Percentiles rank a stretch among this genome's conserved stretches.
phyloP scores from a whole-genome alignment of 2,888 invertebrate species.

The Orthosia incerta region DNA sequence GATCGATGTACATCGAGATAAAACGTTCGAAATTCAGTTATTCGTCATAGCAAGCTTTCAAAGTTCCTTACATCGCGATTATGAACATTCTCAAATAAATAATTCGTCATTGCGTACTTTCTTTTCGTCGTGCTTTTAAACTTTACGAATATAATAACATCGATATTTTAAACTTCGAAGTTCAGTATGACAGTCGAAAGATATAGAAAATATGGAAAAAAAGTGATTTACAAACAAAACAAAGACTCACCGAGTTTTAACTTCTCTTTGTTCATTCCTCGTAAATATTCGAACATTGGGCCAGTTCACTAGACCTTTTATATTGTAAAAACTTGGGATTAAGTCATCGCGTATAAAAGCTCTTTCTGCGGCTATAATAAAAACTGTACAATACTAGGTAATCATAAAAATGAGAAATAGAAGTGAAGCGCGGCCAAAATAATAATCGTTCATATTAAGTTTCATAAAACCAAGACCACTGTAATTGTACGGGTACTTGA shows the following conservation, averaged over 20 bases:
- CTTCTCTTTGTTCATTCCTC: slow-evolving; percentile 24
- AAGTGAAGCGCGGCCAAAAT: slow-evolving; percentile 70
- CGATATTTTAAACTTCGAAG: too few species aligned
- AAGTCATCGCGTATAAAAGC: slow-evolving; percentile 50
- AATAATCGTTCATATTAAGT: slow-evolving; percentile 71
- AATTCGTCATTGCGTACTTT: too few species aligned
- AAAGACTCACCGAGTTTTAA: slow-evolving; percentile 16
- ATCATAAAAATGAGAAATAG: slow-evolving; percentile 72
- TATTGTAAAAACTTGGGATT: slow-evolving; percentile 40
- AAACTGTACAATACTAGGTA: slow-evolving; percentile 71
- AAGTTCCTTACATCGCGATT: too few species aligned
- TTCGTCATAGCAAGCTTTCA: too few species aligned
- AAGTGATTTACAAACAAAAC: slow-evolving; percentile 1
- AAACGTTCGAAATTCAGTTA: too few species aligned
- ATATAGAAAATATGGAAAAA: neutral
- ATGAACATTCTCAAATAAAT: too few species aligned
- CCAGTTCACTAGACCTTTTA: slow-evolving; percentile 36
- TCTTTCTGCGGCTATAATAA: slow-evolving; percentile 64
- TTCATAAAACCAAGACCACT: slow-evolving; percentile 68
- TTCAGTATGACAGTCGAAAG: too few species aligned
- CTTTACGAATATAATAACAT: too few species aligned
- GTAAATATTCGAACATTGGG: slow-evolving; percentile 33
- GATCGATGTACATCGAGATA: too few species aligned
- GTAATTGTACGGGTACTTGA: slow-evolving; percentile 59
- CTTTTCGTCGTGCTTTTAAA: too few species aligned